These are phyloP conservation scores for Syrista parreyssii DNA, from an alignment of 2,888 invertebrate genomes.

Conservation along the genomic window DNA sequence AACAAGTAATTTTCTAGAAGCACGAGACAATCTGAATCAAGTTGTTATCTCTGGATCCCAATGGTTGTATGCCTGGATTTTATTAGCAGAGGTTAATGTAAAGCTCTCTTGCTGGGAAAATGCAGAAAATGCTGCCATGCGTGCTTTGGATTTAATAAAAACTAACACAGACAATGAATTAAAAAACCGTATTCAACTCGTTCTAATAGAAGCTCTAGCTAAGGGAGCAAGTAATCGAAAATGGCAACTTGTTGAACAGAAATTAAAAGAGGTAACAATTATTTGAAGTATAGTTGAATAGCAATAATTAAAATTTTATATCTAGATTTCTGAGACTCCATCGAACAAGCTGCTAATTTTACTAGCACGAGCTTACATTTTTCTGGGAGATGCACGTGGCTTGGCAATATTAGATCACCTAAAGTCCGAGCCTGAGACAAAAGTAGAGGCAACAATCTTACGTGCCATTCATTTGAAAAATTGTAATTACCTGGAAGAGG, in stretches of 20 bases:
- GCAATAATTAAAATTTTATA: too few relatives aligned
- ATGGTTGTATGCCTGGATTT: slow-evolving; percentile 66
- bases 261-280: slow-evolving; percentile 59
- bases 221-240: slow-evolving; percentile 67
- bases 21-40: slow-evolving; percentile 68
- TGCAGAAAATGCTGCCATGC: slow-evolving; percentile 63
- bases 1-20: slow-evolving; percentile 69
- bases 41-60: slow-evolving; percentile 64
- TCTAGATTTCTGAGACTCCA: slow-evolving; percentile 19
- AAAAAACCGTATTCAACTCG: slow-evolving; percentile 47
- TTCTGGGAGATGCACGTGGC: slow-evolving; percentile 62
- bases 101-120: slow-evolving; percentile 69
- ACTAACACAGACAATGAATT: slow-evolving; percentile 50
- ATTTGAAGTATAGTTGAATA: too few relatives aligned
- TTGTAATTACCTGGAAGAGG: slow-evolving; percentile 69
- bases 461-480: slow-evolving; percentile 69
- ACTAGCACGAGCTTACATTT: slow-evolving; percentile 61
- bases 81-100: slow-evolving; percentile 67
- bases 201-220: slow-evolving; percentile 64
- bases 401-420: slow-evolving; percentile 58
- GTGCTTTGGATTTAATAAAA: slow-evolving; percentile 60
- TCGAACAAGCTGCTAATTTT: slow-evolving; percentile 41
- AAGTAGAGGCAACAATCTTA: slow-evolving; percentile 62
- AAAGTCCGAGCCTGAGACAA: slow-evolving; percentile 43
- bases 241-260: slow-evolving; percentile 59